Evolutionary conservation across 2,797 vertebrate genomes (phyloP).

Genomic region (Arrhamphus sclerolepis): DNA sequence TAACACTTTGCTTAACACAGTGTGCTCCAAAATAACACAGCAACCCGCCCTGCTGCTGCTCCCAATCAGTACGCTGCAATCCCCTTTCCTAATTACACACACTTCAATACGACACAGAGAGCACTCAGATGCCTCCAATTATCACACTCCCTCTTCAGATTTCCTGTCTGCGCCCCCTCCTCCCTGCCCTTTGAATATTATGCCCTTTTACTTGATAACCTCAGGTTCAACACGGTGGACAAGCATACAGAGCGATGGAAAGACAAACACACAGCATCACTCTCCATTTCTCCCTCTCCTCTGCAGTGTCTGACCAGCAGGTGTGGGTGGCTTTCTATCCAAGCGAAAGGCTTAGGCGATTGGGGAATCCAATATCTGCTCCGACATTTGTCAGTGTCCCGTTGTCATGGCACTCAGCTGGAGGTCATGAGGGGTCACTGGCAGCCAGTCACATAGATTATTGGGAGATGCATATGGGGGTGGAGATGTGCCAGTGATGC

Average conservation of each 20-base stretch:
- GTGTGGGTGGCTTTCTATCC: constrained; percentile 62
- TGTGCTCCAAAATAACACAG: constrained; percentile 63
- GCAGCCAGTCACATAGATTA: constrained; percentile 69
- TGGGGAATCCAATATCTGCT: constrained; percentile 73
- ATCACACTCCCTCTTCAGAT: constrained; percentile 25
- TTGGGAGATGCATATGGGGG: constrained; percentile 47
- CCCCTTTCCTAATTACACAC: constrained; percentile 62
- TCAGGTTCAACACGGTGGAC: constrained; percentile 31
- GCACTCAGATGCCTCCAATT: constrained; percentile 41
- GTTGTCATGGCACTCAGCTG: constrained; percentile 73
- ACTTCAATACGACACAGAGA: constrained; percentile 41
- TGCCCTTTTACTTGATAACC: constrained; percentile 58
- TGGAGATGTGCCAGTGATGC: constrained; percentile 33
- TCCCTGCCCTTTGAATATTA: constrained; percentile 31
- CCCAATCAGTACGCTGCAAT: constrained; percentile 55
- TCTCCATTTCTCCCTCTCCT: constrained; percentile 20
- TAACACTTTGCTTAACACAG: constrained; percentile 66
- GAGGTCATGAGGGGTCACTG: constrained; percentile 64
- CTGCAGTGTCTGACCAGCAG: constrained; percentile 50
- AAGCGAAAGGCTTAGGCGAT: constrained; percentile 58
- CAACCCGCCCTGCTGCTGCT: constrained; percentile 42
- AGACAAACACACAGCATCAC: constrained; percentile 30
- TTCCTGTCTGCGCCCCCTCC: constrained; percentile 27
- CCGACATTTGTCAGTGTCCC: constrained; percentile 76
- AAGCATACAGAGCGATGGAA: constrained; percentile 23